These are phyloP conservation scores for Neodon shergylaensis DNA, from an alignment of 2,113 vertebrate genomes.

Conservation along the genomic window DNA sequence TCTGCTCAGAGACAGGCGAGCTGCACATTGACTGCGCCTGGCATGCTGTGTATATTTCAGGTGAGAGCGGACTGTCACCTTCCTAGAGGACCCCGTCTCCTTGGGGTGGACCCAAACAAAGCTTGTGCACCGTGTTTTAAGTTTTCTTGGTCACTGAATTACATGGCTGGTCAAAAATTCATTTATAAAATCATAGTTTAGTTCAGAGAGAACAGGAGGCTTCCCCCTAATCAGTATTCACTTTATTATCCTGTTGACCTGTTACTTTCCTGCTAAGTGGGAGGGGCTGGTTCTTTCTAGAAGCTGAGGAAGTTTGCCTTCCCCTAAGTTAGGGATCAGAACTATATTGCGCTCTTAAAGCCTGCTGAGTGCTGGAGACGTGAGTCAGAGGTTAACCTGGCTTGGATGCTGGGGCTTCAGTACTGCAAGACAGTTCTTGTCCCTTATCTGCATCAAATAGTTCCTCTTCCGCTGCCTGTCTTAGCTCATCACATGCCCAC, in stretches of 20 bases:
- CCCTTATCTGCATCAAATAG: neutral
- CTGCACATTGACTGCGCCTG: neutral
- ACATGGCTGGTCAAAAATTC: neutral
- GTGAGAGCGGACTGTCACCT: neutral
- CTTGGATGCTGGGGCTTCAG: neutral
- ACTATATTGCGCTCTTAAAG: neutral
- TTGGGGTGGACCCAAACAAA: neutral
- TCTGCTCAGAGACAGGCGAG: neutral
- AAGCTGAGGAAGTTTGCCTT: neutral
- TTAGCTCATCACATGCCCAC: accelerated
- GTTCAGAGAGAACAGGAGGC: neutral
- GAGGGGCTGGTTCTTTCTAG: neutral
- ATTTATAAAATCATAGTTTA: neutral
- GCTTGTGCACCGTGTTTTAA: accelerated
- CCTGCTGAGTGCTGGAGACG: neutral
- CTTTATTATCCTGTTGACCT: neutral
- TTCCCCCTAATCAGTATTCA: no score
- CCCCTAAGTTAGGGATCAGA: neutral
- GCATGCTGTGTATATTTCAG: no score
- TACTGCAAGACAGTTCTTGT: neutral
- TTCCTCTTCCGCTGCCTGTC: no score
- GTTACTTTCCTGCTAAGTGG: neutral
- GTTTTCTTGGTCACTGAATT: neutral
- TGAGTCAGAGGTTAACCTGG: neutral
- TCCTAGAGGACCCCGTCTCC: neutral